phyloP scores from a whole-genome alignment of 2,797 vertebrate species.

The Sebastes variabilis region DNA sequence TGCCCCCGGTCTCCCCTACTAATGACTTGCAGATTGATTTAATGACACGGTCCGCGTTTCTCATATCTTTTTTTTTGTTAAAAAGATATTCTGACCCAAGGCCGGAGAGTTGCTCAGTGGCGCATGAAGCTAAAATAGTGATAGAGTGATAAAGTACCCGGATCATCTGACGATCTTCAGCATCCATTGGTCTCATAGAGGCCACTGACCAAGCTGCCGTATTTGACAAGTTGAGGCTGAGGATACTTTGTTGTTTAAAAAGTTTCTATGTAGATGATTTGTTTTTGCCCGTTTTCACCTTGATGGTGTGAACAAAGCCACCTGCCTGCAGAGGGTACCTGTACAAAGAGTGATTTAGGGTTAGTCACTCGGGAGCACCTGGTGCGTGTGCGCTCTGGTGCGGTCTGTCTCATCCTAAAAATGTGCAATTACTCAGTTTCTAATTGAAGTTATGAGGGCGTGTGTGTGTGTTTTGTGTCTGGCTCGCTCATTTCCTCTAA shows the following conservation, averaged over 20 bases:
- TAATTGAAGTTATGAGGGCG: conserved; percentile 13
- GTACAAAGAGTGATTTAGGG: background rate
- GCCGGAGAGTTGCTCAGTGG: no score
- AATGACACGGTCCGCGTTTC: no score
- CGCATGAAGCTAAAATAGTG: no score
- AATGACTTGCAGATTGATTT: no score
- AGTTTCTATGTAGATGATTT: background rate
- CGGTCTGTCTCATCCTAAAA: background rate
- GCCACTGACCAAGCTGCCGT: background rate
- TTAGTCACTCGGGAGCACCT: background rate
- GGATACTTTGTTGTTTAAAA: background rate
- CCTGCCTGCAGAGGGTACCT: background rate
- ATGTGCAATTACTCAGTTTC: background rate
- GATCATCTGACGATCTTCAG: no score
- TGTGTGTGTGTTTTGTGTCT: background rate
- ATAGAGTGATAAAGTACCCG: no score
- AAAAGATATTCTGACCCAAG: no score
- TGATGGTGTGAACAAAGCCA: background rate
- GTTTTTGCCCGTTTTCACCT: background rate
- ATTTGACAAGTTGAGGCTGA: background rate
- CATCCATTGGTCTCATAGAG: no score
- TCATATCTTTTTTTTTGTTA: no score
- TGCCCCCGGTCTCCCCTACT: no score
- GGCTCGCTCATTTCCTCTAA: background rate
- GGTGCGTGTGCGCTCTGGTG: background rate